Percentiles rank a stretch among this genome's conserved stretches.
phyloP scores from a whole-genome alignment of 2,797 vertebrate genomes.

The Aldrovandia affinis region DNA sequence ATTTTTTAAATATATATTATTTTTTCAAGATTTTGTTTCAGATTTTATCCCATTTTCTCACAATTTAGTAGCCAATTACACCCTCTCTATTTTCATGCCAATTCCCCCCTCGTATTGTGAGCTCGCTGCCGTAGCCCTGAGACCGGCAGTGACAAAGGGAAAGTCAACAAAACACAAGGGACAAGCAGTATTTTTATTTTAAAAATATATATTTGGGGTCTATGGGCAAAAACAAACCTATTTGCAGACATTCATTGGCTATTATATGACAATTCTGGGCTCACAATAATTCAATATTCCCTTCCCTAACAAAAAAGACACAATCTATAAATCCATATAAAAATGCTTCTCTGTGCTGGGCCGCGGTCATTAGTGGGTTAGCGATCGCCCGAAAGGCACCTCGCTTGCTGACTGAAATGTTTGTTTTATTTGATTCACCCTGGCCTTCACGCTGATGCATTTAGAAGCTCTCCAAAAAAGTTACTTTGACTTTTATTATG shows the following conservation, averaged over 20 bases:
- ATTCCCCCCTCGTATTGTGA: no score
- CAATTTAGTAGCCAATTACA: no score
- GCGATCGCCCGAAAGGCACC: constrained; percentile 49
- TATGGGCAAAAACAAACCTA: neutral
- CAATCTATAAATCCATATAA: constrained; percentile 48
- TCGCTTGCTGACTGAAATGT: constrained; percentile 55
- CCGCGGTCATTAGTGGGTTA: constrained; percentile 48
- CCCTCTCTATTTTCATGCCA: no score
- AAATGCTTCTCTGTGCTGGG: constrained; percentile 51
- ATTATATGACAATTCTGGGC: no score
- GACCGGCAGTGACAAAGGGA: no score
- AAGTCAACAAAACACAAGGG: neutral
- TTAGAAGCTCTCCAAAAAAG: constrained; percentile 42
- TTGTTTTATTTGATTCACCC: constrained; percentile 55
- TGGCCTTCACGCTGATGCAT: constrained; percentile 45
- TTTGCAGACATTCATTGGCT: neutral
- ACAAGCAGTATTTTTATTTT: neutral
- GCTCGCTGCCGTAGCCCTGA: no score
- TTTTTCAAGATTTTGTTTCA: no score
- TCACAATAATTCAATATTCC: neutral
- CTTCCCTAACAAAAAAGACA: constrained; percentile 35
- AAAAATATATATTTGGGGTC: no score
- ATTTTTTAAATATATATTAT: no score
- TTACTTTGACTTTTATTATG: constrained; percentile 55
- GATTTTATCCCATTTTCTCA: no score